Percentiles rank a stretch among this genome's conserved stretches.
phyloP scores from a whole-genome alignment of 1,140 invertebrate species.

The Temnothorax nylanderi region DNA sequence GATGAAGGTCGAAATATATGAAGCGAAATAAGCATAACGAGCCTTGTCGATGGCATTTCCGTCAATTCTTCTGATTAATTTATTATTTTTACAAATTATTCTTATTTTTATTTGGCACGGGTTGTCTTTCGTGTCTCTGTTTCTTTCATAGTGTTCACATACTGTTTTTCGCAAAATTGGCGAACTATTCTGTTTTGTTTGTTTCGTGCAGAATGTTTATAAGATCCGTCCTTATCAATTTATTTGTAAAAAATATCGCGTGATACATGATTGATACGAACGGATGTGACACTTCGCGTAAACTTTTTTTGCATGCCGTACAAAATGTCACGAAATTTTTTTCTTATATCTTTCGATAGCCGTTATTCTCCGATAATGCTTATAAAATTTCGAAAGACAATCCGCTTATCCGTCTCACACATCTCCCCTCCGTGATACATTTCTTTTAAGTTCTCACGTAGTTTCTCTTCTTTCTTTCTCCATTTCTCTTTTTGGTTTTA shows the following conservation, averaged over 20 bases:
- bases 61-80: background rate
- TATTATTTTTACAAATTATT: conserved; percentile 34
- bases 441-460: conserved; percentile 37
- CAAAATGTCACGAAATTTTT: conserved; percentile 3
- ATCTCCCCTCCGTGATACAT: background rate
- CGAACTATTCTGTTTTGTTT: background rate
- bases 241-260: background rate
- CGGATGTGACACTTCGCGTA: background rate
- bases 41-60: conserved; percentile 44
- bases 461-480: conserved; percentile 45
- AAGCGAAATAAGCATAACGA: background rate
- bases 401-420: background rate
- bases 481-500: conserved; percentile 46
- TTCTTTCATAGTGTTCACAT: background rate
- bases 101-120: conserved; percentile 48
- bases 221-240: background rate
- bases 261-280: background rate
- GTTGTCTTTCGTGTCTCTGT: conserved; percentile 15
- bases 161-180: background rate
- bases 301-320: background rate
- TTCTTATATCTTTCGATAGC: background rate
- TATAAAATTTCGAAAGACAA: conserved; percentile 40
- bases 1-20: background rate
- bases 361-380: background rate
- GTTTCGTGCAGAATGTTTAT: background rate